Evolutionary conservation across 2,113 vertebrate genomes (phyloP), one percentile per base, ranked within the genome.

Genomic region (Oncorhynchus mykiss): DNA sequence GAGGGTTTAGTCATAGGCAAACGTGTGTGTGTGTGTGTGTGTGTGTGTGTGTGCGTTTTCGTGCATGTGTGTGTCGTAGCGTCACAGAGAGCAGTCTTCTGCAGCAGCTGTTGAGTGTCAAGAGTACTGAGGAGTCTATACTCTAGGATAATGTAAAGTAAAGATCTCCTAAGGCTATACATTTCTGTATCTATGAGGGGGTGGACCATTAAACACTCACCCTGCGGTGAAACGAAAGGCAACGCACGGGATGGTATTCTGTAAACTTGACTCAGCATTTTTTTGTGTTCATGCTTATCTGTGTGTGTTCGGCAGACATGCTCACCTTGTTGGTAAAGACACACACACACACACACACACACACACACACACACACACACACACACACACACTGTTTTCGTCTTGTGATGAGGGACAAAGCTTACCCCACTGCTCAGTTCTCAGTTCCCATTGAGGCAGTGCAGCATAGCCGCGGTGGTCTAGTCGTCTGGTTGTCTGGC

Each of bases 251-350:
- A 76, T 72, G 80, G 78, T 84, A 83, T 54, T 69, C 9, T 11
- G 9, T 45, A 45, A 45, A 45, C n/a, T 74, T 91, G 88, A 91
- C 85, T 92, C 90, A 92, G 88, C 88, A 75, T 77, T 89, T 85
- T 76, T 45, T 65, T 73, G 66, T 54, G 76, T 78, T 84, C 54
- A 79, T 78, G 75, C 59, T 9, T n/a, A 59, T 45, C 66, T 74
- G 79, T 22, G 71, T 45, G 51, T 72, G 73, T 59, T 54, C 22
- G 11, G 20, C 13, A 31, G 24, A 27, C 24, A 31, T 59, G 20
- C 60, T 65, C 71, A 6, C 72, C 14, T 80, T 24, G 67, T 27
- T 29, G 24, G 20, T 3, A 70, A 1, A 70, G 34, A 34, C 31
- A 34, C 31, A 34, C 31, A 31, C 29, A 31, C 64, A 27, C 64